A percentile compares a stretch with the other conserved stretches of the same genome.
These are phyloP conservation scores for Fabriciana adippe DNA, from an alignment of 2,888 invertebrate genomes.

Conservation along the genomic window DNA sequence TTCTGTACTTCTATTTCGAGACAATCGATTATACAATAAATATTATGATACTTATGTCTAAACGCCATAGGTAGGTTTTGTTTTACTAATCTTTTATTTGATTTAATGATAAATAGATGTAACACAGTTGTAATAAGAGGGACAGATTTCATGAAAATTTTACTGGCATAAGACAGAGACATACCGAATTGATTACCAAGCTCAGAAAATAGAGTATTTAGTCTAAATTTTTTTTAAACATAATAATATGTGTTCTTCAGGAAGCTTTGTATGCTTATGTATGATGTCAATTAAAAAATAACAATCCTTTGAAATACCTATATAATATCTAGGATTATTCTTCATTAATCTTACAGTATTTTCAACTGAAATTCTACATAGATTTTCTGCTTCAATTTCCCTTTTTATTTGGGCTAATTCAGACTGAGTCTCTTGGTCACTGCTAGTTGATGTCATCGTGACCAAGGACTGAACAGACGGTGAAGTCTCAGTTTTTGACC, in stretches of 20 bases:
- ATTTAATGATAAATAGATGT: conserved; percentile 40
- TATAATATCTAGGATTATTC: conserved; percentile 26
- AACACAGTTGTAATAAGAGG: conserved; percentile 40
- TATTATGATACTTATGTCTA: conserved; percentile 45
- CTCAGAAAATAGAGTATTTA: conserved; percentile 32
- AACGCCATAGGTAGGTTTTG: conserved; percentile 45
- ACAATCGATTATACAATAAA: conserved; percentile 54
- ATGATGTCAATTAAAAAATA: conserved; percentile 33
- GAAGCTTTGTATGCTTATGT: conserved; percentile 25
- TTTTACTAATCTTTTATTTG: conserved; percentile 35
- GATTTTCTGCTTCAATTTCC: not conserved
- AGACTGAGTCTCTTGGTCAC: not conserved
- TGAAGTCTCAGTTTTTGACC: no score
- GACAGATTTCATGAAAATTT: conserved; percentile 38
- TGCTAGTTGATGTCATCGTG: no score
- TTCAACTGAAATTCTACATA: not conserved
- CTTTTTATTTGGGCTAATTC: not conserved
- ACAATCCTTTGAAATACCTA: conserved; percentile 30
- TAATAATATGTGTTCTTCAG: conserved; percentile 23
- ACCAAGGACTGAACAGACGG: no score
- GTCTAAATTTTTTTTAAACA: conserved; percentile 38
- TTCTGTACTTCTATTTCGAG: conserved; percentile 57
- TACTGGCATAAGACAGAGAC: conserved; percentile 24
- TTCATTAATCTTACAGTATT: conserved; percentile 15
- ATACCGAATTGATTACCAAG: conserved; percentile 38